phyloP scores from a whole-genome alignment of 2,888 invertebrate genomes.

The Blastobasis lacticolella region DNA sequence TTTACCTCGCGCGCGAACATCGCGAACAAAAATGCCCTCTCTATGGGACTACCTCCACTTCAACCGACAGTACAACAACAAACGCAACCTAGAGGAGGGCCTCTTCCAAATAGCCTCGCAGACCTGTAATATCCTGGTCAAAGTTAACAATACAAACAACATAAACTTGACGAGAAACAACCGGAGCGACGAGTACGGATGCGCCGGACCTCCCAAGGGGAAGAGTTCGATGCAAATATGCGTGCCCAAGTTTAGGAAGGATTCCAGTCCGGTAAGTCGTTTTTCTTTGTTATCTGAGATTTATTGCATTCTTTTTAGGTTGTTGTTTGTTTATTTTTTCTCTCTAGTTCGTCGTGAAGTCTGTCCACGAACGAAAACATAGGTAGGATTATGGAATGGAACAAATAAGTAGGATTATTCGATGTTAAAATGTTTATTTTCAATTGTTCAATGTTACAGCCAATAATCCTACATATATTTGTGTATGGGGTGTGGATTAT shows the following conservation, averaged over 20 bases:
- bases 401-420: no score
- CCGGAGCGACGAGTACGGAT: slow-evolving; percentile 77
- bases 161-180: slow-evolving; percentile 79
- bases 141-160: slow-evolving; percentile 84
- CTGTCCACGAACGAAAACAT: no score
- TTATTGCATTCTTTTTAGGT: neutral
- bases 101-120: slow-evolving; percentile 86
- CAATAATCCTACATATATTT: no score
- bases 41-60: slow-evolving; percentile 77
- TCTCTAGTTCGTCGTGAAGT: neutral
- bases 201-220: slow-evolving; percentile 55
- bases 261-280: slow-evolving; percentile 73
- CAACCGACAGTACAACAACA: slow-evolving; percentile 66
- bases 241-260: slow-evolving; percentile 70
- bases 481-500: no score
- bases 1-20: neutral
- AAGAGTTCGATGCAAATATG: slow-evolving; percentile 72
- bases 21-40: slow-evolving; percentile 60
- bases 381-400: no score
- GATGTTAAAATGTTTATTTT: no score
- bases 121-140: slow-evolving; percentile 84
- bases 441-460: no score
- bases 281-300: slow-evolving; percentile 7
- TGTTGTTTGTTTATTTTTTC: no score
- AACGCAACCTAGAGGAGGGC: slow-evolving; percentile 81